Percentiles rank a stretch among this genome's conserved stretches.
Conservation (phyloP, 2,797 vertebrate species). For the Vespertilio murinus region DNA sequence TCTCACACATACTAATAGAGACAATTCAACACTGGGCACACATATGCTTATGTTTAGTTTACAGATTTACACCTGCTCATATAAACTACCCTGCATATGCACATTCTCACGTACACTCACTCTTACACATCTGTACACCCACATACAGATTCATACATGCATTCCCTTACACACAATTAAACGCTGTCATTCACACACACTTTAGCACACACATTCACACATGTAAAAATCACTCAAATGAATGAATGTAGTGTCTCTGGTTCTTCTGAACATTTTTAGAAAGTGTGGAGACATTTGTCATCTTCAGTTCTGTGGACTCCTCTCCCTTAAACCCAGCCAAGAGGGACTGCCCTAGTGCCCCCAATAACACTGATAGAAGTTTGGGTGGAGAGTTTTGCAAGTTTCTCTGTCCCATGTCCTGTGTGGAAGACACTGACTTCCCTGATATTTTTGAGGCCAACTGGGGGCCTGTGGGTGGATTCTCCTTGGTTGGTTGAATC, state of each 20-base stretch:
- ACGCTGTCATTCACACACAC: background rate
- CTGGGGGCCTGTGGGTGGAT: background rate
- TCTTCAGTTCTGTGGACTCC: background rate
- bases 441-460: background rate
- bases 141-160: background rate
- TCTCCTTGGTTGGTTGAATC: background rate
- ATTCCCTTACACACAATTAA: background rate
- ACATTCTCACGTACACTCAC: background rate
- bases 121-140: background rate
- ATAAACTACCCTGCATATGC: background rate
- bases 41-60: background rate
- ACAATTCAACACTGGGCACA: background rate
- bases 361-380: fast-evolving
- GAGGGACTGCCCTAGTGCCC: fast-evolving
- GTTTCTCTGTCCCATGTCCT: background rate
- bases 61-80: background rate
- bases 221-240: background rate
- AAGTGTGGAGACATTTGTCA: background rate
- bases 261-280: background rate
- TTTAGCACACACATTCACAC: background rate
- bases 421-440: background rate
- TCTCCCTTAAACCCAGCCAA: fast-evolving
- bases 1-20: background rate
- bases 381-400: background rate
- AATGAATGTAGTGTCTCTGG: background rate